Base-by-base conservation (phyloP, 2,797 vertebrate species). In the Tympanoctomys barrerae region DNA sequence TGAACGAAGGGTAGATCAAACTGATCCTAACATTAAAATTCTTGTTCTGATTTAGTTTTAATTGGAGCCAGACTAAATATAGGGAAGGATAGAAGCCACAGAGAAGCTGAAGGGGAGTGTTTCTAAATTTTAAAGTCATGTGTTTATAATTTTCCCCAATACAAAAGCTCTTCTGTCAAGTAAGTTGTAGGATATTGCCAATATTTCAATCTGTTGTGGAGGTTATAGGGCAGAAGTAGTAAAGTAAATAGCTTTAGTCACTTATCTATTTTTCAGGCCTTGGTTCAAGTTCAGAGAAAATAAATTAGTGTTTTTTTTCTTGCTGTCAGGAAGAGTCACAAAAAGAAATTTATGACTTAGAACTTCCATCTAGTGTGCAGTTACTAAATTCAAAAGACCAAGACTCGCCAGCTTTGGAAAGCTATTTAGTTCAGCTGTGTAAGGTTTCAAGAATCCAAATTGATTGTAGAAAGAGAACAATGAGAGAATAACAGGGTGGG, bases 241-340 rank as follows among this genome's bases (percentile, higher is more conserved):
- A 70, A 94, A 73, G 46, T 90, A 98, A 97, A 95, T 83, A 97
- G 64, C 90, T 95, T 94, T 66, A 97, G 78, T 97, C 83, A 96
- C 91, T 97, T 86, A 80, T 96, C 94, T 97, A 83, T 71, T 97
- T 98, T 97, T 96, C 79, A 96, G 93, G 24, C 12, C 90, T 97
- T 97, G 96, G 90, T 96, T 97, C 96, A 95, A 96, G 94, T 97
- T 97, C 96, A 97, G 92, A 97, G 59, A 97, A 97, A 95, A 90
- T 97, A 98, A 98, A 98, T 98, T 97, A 98, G 96, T 98, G 90
- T 89, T 94, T 54, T 42, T 95, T 95, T 93, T 95, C 89, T 97
- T 97, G 61, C 98, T 98, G 97, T 97, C 97, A 95, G 90, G 92
- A 97, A 97, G 90, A 97, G 79, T 94, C 91, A 97, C 87, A 97